Evolutionary conservation across 2,888 invertebrate genomes (phyloP).

Genomic region (Anthophora plumipes): DNA sequence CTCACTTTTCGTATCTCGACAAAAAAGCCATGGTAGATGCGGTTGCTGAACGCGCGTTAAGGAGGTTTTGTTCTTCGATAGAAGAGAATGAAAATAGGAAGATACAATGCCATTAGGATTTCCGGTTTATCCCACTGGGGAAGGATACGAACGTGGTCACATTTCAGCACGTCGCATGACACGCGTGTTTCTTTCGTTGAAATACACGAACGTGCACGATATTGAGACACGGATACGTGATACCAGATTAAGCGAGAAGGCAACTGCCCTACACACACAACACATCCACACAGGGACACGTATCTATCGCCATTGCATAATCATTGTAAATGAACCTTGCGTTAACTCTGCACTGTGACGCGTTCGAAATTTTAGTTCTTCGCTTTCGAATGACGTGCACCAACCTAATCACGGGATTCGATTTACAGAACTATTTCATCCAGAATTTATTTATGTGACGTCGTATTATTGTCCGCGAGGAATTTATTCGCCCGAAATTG

Average conservation of each 20-base stretch:
- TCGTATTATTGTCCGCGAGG: background rate
- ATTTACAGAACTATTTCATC: conserved; percentile 16
- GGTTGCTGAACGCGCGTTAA: no score
- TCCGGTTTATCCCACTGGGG: conserved; percentile 25
- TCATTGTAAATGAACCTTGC: conserved; percentile 27
- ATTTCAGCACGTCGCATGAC: conserved; percentile 10
- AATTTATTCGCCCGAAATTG: conserved; percentile 23
- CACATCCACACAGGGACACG: background rate
- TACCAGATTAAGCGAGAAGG: conserved; percentile 22
- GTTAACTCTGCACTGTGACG: conserved; percentile 25
- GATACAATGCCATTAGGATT: background rate
- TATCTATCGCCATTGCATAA: conserved; percentile 40
- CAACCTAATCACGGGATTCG: conserved; percentile 14
- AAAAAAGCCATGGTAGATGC: background rate
- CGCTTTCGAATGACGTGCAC: conserved; percentile 12
- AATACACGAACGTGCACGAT: conserved; percentile 6
- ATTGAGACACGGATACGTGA: conserved; percentile 7
- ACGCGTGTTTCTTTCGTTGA: conserved; percentile 5
- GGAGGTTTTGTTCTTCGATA: background rate
- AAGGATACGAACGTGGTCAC: conserved; percentile 8
- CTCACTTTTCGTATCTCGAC: background rate
- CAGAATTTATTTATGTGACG: conserved; percentile 1
- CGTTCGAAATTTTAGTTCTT: conserved; percentile 26
- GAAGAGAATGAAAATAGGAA: background rate
- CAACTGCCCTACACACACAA: conserved; percentile 1